Conservation (phyloP, 2,888 invertebrate genomes). For the Amblyteles armatorius region DNA sequence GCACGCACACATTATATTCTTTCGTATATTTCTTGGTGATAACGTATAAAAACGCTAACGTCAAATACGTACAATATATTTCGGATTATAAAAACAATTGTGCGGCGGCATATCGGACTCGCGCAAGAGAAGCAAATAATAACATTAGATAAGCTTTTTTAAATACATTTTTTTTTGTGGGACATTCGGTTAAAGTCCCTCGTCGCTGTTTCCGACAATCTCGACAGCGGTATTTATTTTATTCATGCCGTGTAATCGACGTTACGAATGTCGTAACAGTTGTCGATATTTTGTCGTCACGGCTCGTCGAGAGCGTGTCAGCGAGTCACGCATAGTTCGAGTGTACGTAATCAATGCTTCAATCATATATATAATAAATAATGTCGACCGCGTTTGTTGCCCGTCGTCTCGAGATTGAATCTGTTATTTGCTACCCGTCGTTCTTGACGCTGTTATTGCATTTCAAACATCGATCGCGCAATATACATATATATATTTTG, state of each 20-base stretch:
- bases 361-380: constrained; percentile 49
- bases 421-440: constrained; percentile 16
- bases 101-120: constrained; percentile 62
- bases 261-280: constrained; percentile 11
- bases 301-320: constrained; percentile 29
- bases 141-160: constrained; percentile 33
- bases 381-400: constrained; percentile 67
- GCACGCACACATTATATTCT: constrained; percentile 63
- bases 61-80: constrained; percentile 51
- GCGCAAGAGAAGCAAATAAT: constrained; percentile 65
- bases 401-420: constrained; percentile 69
- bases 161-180: constrained; percentile 16
- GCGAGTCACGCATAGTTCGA: constrained; percentile 37
- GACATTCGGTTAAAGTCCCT: constrained; percentile 25
- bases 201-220: constrained; percentile 5
- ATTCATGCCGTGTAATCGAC: background rate
- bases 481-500: constrained; percentile 17
- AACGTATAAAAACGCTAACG: constrained; percentile 6
- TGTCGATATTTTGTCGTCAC: background rate
- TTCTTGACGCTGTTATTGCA: constrained; percentile 7
- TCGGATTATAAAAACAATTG: constrained; percentile 61
- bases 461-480: constrained; percentile 1
- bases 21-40: constrained; percentile 56
- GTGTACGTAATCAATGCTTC: constrained; percentile 71
- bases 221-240: constrained; percentile 6